Evolutionary conservation across 2,888 invertebrate genomes (phyloP), one percentile per base, ranked within the genome.

Genomic region (Caenorhabditis wallacei): DNA sequence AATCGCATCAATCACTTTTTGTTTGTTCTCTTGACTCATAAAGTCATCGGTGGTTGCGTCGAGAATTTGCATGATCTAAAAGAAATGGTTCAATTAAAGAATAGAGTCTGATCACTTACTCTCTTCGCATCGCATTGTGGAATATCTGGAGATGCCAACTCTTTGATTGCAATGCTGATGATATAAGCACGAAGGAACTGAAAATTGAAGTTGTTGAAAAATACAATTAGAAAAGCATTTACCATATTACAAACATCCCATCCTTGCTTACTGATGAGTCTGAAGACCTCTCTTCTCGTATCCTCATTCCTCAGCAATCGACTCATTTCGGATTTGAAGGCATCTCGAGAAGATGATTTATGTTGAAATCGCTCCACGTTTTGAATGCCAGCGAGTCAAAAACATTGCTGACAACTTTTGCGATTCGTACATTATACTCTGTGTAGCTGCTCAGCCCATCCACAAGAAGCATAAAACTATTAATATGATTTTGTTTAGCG

Each of bases 251-350:
- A 82, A 10, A 24, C 26, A 5, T 70, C 40, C 83, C 83, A 83
- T 57, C 79, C 70, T 8, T 46, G n/a, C 24, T 75, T 74, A n/a
- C n/a, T 24, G 57, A 83, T 79, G 18, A 56, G 37, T 57, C 79
- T 7, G 57, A 70, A 83, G 13, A 70, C 51, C 40, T 83, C 79
- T 57, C 59, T 40, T 26, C 83, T 20, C 7, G 75, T 61, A 30
- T 83, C 83, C 3, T 8, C n/a, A 37, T 79, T 57, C n/a, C 64
- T 63, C 53, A 72, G n/a, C 5, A 57, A 30, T 5, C 35, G 24
- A 16, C 79, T 37, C 64, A 83, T 69, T n/a, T 83, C 83, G 5
- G 83, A 75, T 35, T 68, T 80, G 40, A 83, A 71, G 0, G 61
- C 79, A 22, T 83, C 83, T 8, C 54, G 63, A 84, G 48, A 13